Evolutionary conservation across 2,888 invertebrate species (phyloP).

Genomic region (Pollenia griseotomentosa): DNA sequence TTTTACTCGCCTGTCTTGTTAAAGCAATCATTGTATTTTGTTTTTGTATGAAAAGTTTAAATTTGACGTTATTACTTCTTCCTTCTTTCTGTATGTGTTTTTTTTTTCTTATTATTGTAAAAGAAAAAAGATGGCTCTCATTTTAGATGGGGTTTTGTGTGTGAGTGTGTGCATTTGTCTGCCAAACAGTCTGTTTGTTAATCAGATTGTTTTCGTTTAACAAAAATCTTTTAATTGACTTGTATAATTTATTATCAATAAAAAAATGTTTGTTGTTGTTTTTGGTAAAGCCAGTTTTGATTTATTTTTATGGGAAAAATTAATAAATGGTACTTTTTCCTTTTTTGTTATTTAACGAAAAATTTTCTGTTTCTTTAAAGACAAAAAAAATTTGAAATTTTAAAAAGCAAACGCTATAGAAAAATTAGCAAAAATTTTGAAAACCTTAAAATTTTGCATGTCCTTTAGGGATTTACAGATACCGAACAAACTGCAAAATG

Average conservation of each 20-base stretch:
- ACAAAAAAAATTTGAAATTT: no score
- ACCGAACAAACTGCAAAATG: no score
- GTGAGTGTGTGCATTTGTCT: conserved; percentile 22
- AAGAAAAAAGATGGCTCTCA: conserved; percentile 14
- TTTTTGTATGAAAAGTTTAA: conserved; percentile 10
- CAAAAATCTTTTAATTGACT: conserved; percentile 65
- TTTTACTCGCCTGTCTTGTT: conserved; percentile 55
- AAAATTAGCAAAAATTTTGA: no score
- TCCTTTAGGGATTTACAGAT: no score
- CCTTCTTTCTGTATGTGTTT: conserved; percentile 32
- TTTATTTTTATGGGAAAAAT: conserved; percentile 52
- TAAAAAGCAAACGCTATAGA: no score
- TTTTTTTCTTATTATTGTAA: background rate
- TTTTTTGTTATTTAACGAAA: background rate
- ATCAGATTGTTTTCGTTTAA: conserved; percentile 50
- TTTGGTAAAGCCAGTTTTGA: conserved; percentile 24
- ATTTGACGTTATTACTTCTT: conserved; percentile 38
- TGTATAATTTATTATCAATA: conserved; percentile 19
- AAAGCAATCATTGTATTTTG: conserved; percentile 49
- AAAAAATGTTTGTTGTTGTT: conserved; percentile 1
- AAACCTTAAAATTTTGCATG: no score
- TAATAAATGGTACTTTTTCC: background rate
- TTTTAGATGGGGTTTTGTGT: conserved; percentile 12
- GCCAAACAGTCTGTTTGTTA: conserved; percentile 61
- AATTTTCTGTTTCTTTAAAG: no score